Evolutionary conservation across 2,888 invertebrate species (phyloP), one percentile per base, ranked within the genome.

Genomic region (Drosophila borealis): DNA sequence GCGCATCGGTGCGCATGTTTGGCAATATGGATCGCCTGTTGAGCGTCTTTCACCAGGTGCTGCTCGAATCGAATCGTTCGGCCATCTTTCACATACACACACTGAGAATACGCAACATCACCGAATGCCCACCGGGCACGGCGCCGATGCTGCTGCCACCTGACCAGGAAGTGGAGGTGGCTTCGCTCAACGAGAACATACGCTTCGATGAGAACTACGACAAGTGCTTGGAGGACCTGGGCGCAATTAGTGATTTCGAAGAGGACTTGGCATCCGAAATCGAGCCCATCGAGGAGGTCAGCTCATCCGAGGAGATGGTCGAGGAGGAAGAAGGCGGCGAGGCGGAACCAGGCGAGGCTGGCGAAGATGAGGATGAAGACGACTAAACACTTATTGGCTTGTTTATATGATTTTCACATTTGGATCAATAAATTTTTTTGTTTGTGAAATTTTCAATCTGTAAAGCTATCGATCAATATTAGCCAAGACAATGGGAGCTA

Each of bases 1-100:
- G 86, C 11, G 88, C 91, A n/a, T 75, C 78, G 0, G 55, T 92
- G n/a, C 82, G 89, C 17, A 92, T 92, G 90, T 91, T 91, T 34
- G 85, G 85, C 11, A 81, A 79, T 9, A 70, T 92, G 5, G 87
- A 90, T 37, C 77, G 82, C 0, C 64, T 92, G 37, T 68, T 90
- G 34, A 91, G 89, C 49, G 82, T 89, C 2, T 88, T 92, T 2
- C 90, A 90, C 33, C 88, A 92, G 42, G 68, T 90, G 1, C 69
- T 92, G 0, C 69, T 92, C 3, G 91, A 92, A 46, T 81, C 91
- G 0, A 90, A 90, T 61, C 80, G 89, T 3, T 90, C 88, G 0
- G 88, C 89, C 0, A 72, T 75, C 1, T 92, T 91, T 53, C 73
- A 79, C 29, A 87, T 92, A 34, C 91, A 91, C 64, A 69, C 70